Evolutionary conservation across 2,797 vertebrate species (phyloP).

Genomic region (Hirundo rustica): DNA sequence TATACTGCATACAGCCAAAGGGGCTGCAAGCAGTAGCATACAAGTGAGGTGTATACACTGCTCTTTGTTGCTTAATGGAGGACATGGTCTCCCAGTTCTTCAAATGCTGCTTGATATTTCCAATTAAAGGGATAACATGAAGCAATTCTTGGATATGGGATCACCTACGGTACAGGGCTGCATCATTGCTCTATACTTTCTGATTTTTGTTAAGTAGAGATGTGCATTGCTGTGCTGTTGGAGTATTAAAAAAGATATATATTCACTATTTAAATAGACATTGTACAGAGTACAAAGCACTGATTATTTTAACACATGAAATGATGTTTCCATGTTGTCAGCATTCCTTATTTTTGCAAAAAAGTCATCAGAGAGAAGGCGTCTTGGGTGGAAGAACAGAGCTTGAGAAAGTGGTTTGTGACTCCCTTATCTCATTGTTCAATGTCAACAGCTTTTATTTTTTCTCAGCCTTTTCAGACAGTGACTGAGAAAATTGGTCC

Average conservation of each 20-base stretch:
- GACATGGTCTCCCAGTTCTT: neutral
- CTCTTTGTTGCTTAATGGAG: neutral
- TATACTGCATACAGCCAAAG: neutral
- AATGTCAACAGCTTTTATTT: neutral
- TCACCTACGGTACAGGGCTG: neutral
- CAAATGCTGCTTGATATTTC: neutral
- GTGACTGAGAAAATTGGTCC: neutral
- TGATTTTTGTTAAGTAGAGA: neutral
- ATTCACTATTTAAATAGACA: neutral
- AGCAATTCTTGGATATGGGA: neutral
- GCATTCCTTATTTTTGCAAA: neutral
- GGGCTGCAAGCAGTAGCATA: neutral
- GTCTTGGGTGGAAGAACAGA: neutral
- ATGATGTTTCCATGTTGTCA: neutral
- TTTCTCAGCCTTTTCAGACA: neutral
- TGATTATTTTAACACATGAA: neutral
- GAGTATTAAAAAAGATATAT: neutral
- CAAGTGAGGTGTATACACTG: neutral
- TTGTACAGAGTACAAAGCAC: neutral
- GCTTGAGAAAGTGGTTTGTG: neutral
- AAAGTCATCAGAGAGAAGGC: neutral
- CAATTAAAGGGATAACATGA: neutral
- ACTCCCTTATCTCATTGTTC: neutral
- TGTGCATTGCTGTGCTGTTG: neutral
- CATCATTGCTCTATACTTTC: neutral